These are phyloP conservation scores for Emys orbicularis DNA, from an alignment of 2,797 vertebrate species.

Conservation along the genomic window DNA sequence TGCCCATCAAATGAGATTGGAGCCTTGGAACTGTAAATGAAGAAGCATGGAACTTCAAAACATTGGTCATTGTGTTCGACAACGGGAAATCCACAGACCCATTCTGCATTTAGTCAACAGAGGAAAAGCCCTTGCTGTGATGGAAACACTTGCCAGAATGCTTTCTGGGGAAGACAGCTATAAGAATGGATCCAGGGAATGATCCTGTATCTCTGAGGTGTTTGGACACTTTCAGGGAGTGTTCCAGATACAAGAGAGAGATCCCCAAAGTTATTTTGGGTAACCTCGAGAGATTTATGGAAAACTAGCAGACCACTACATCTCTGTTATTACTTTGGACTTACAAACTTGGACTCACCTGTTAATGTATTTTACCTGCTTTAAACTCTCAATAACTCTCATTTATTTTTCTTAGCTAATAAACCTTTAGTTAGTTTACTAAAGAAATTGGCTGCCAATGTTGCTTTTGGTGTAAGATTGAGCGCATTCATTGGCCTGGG, in stretches of 20 bases:
- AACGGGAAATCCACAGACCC: too few relatives aligned
- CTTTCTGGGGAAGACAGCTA: background rate
- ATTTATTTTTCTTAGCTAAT: too few relatives aligned
- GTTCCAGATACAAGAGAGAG: background rate
- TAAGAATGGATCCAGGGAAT: background rate
- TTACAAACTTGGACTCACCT: too few relatives aligned
- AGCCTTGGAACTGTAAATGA: background rate
- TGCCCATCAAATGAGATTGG: background rate
- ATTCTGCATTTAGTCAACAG: background rate
- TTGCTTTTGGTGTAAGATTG: too few relatives aligned
- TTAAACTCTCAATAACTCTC: too few relatives aligned
- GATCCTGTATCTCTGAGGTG: background rate
- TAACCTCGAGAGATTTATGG: background rate
- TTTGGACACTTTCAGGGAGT: background rate
- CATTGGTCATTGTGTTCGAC: background rate
- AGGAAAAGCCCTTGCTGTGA: background rate
- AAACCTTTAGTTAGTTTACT: too few relatives aligned
- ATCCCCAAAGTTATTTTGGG: background rate
- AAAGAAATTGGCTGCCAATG: too few relatives aligned
- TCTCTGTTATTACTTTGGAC: too few relatives aligned
- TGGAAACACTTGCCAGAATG: background rate
- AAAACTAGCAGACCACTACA: background rate
- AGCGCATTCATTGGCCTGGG: too few relatives aligned
- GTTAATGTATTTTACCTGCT: too few relatives aligned
- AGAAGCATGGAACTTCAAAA: background rate